Evolutionary conservation across 2,113 vertebrate genomes (phyloP).

Genomic region (Catharus fuscescens): DNA sequence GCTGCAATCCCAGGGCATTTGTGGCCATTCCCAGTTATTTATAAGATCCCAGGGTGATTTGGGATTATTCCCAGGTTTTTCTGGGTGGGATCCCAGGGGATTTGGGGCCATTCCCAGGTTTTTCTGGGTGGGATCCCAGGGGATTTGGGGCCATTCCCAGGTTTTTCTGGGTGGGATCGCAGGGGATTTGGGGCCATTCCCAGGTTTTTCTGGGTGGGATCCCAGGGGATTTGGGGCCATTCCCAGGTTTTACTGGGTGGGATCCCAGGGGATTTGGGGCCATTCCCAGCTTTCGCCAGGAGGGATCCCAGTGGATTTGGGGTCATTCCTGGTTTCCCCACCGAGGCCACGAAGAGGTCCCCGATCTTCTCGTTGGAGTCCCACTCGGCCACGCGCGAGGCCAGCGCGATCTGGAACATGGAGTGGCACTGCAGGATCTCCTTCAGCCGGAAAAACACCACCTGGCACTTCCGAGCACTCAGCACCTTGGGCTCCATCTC

Average conservation of each 20-base stretch:
- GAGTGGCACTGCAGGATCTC: constrained; percentile 96
- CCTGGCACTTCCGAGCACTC: constrained; percentile 86
- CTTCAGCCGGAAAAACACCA: constrained; percentile 85
- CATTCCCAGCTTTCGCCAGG: accelerated
- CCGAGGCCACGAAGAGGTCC: constrained; percentile 94
- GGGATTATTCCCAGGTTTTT: accelerated
- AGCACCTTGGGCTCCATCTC: constrained; percentile 90
- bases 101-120: not conserved
- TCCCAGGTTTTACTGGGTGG: no score
- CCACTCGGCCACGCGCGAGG: constrained; percentile 92
- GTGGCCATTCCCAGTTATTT: accelerated
- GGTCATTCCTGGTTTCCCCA: not conserved
- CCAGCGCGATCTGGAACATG: constrained; percentile 95
- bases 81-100: no score
- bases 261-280: no score
- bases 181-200: no score
- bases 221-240: not conserved
- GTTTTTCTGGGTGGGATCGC: not conserved
- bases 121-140: not conserved
- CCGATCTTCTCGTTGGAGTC: constrained; percentile 90
- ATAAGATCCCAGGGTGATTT: not conserved
- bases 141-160: accelerated
- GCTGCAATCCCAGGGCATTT: not conserved
- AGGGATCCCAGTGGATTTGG: no score
- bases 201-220: no score